These are phyloP conservation scores for Onthophagus sagittarius DNA, from an alignment of 2,888 invertebrate species.

Conservation along the genomic window DNA sequence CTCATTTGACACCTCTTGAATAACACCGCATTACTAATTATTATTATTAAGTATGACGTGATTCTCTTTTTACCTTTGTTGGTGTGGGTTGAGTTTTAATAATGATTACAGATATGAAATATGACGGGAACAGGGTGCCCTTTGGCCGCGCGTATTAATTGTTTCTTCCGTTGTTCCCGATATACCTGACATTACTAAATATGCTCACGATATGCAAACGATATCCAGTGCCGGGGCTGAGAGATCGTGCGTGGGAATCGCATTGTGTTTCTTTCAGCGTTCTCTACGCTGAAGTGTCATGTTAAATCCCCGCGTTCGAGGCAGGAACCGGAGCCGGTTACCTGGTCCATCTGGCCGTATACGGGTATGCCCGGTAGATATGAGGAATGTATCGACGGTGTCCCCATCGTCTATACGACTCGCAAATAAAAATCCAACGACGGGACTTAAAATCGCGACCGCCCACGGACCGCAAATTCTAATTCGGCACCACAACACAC, in stretches of 20 bases:
- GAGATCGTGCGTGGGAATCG: neutral
- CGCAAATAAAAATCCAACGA: neutral
- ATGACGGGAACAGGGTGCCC: neutral
- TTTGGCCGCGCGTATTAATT: neutral
- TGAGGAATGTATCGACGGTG: neutral
- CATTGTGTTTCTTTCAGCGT: neutral
- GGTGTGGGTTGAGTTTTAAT: neutral
- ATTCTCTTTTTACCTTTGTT: neutral
- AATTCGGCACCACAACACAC: neutral
- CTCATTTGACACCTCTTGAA: no score
- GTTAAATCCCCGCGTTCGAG: neutral
- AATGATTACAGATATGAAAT: neutral
- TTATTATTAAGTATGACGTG: neutral
- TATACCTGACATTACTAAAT: neutral
- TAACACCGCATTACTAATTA: no score
- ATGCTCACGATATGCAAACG: neutral
- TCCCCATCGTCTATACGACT: neutral
- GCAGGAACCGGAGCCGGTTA: neutral
- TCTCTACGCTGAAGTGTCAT: neutral
- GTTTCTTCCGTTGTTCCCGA: neutral
- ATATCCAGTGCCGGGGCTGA: neutral
- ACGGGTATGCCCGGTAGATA: neutral
- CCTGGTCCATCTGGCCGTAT: neutral
- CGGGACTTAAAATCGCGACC: neutral
- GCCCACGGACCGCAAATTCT: neutral